phyloP scores from a whole-genome alignment of 2,113 vertebrate species.

The Callospermophilus lateralis region DNA sequence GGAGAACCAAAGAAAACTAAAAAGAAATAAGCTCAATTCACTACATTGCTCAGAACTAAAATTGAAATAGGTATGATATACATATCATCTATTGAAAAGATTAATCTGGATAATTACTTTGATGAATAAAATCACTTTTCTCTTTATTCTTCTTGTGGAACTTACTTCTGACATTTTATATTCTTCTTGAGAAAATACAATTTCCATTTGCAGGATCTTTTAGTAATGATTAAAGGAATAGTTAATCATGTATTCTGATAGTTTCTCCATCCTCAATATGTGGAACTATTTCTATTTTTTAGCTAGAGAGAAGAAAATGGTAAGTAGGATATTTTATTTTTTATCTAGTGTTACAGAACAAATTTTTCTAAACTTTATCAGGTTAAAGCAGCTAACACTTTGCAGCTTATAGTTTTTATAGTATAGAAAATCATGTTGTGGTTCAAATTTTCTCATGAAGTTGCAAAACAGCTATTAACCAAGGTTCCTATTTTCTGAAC shows the following conservation, averaged over 20 bases:
- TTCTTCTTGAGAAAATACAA: background rate
- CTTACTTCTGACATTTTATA: background rate
- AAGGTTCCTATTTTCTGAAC: background rate
- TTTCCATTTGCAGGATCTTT: background rate
- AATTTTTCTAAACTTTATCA: background rate
- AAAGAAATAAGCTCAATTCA: background rate
- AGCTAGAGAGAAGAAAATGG: background rate
- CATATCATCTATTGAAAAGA: background rate
- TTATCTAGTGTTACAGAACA: background rate
- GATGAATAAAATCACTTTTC: background rate
- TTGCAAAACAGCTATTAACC: background rate
- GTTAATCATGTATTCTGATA: background rate
- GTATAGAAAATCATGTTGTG: background rate
- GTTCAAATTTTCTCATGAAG: background rate
- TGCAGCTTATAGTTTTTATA: background rate
- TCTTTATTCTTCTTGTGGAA: background rate
- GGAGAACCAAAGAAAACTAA: background rate
- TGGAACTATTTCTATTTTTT: background rate
- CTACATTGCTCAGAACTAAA: background rate
- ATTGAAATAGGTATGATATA: background rate
- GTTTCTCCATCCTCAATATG: background rate
- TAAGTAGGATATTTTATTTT: background rate
- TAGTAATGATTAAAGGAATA: background rate
- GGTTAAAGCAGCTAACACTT: background rate
- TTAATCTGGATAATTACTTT: background rate